Evolutionary conservation across 64 coral and sea anemone genomes (phyloP).

Genomic region (Stichodactyla mertensii): DNA sequence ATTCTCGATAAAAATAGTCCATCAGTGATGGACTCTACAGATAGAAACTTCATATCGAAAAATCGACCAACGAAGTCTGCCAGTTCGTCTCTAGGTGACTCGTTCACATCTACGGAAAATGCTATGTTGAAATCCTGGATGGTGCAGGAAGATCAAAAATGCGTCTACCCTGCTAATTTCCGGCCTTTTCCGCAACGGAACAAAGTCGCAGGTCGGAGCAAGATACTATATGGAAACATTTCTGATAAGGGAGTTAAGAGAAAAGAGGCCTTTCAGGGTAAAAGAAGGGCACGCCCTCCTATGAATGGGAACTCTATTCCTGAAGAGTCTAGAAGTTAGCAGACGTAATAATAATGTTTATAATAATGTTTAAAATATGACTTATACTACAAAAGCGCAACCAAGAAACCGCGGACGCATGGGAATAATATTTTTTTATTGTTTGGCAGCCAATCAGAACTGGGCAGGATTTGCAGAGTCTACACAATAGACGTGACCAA

Average conservation of each 20-base stretch:
- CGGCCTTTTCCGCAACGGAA: slow-evolving; percentile 80
- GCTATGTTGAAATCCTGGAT: slow-evolving; percentile 64
- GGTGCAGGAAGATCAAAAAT: slow-evolving; percentile 67
- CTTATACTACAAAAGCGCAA: background rate
- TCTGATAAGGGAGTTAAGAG: slow-evolving; percentile 70
- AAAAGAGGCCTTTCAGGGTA: slow-evolving; percentile 69
- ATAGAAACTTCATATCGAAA: slow-evolving; percentile 7
- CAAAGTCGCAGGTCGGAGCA: slow-evolving; percentile 51
- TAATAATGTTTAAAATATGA: background rate
- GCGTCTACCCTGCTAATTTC: slow-evolving; percentile 74
- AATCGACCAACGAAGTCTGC: slow-evolving; percentile 11
- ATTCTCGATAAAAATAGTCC: slow-evolving; percentile 67
- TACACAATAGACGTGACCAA: no score
- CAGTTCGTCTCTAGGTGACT: background rate
- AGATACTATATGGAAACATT: slow-evolving; percentile 78
- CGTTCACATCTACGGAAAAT: background rate
- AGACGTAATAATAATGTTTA: background rate
- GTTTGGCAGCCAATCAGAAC: no score
- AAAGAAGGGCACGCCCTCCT: slow-evolving; percentile 11
- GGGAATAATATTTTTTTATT: no score
- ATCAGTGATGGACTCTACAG: slow-evolving; percentile 44
- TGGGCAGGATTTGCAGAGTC: no score
- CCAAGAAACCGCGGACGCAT: no score
- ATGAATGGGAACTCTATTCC: background rate
- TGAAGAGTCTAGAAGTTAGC: slow-evolving; percentile 19